Conservation (phyloP, 2,113 vertebrate species). For the Poeciliopsis prolifica region DNA sequence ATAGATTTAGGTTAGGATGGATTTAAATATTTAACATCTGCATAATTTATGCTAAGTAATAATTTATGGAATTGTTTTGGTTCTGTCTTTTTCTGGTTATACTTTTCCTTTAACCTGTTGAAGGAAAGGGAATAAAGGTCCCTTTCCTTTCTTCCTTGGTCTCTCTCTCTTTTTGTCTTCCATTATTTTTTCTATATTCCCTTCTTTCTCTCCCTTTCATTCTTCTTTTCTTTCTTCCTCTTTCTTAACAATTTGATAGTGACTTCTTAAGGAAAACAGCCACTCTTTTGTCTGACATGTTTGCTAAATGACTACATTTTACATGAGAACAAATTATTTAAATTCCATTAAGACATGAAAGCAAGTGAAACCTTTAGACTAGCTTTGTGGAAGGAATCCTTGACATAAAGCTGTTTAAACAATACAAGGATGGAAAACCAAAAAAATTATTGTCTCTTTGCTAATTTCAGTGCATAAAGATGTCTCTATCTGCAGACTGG, state of each 20-base stretch:
- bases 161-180: no score
- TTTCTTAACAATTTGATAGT: no score
- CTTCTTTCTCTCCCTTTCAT: no score
- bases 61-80: background rate
- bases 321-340: conserved; percentile 17
- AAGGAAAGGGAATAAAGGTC: no score
- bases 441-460: conserved; percentile 13
- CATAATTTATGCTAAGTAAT: background rate
- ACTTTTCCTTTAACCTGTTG: no score
- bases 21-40: no score
- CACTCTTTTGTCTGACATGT: no score
- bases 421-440: conserved; percentile 33
- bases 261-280: no score
- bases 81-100: background rate
- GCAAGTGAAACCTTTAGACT: conserved; percentile 34
- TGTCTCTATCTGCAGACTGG: conserved; percentile 18
- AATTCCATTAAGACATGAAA: conserved; percentile 20
- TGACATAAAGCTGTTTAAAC: conserved; percentile 45
- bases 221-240: no score
- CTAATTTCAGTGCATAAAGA: conserved; percentile 3
- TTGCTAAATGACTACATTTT: conserved; percentile 8
- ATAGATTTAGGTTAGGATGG: no score
- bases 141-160: no score
- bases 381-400: conserved; percentile 44
- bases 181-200: no score